Evolutionary conservation across 1,140 invertebrate species (phyloP).

Genomic region (Aethina tumida): DNA sequence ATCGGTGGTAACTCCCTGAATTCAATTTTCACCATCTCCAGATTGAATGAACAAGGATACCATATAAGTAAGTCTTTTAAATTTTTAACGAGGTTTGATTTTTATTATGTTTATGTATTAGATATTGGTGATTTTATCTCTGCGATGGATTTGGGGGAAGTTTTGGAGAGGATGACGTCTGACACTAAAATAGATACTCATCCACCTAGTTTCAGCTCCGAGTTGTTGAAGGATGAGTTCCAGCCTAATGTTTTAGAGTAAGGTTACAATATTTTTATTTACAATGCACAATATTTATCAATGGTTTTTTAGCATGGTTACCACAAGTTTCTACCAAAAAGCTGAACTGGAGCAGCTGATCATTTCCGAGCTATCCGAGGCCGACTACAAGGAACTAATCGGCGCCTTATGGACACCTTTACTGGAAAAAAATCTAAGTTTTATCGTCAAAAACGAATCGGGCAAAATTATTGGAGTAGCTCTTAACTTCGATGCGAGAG

Average conservation of each 20-base stretch:
- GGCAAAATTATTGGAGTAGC: constrained; percentile 49
- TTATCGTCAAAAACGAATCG: constrained; percentile 46
- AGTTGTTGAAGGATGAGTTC: constrained; percentile 49
- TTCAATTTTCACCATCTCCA: constrained; percentile 69
- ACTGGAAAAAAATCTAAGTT: constrained; percentile 58
- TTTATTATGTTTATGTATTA: constrained; percentile 25
- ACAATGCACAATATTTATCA: constrained; percentile 4
- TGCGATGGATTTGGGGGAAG: constrained; percentile 55
- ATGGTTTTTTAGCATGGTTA: constrained; percentile 56
- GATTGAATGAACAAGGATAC: constrained; percentile 66
- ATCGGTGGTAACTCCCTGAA: constrained; percentile 80
- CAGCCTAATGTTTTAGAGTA: constrained; percentile 50
- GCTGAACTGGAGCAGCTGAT: constrained; percentile 72
- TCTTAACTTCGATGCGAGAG: constrained; percentile 67
- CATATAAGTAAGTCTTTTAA: constrained; percentile 50
- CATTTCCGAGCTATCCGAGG: constrained; percentile 47
- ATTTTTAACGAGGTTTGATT: constrained; percentile 3
- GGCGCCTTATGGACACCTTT: constrained; percentile 54
- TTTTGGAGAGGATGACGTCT: constrained; percentile 48
- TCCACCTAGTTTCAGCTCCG: constrained; percentile 38
- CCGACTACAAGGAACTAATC: constrained; percentile 59
- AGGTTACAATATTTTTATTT: constrained; percentile 19
- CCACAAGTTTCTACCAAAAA: constrained; percentile 72
- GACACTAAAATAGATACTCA: constrained; percentile 30
- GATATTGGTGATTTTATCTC: constrained; percentile 71